Evolutionary conservation across 2,888 invertebrate species (phyloP).

Genomic region (Gisinianus flammeolus): DNA sequence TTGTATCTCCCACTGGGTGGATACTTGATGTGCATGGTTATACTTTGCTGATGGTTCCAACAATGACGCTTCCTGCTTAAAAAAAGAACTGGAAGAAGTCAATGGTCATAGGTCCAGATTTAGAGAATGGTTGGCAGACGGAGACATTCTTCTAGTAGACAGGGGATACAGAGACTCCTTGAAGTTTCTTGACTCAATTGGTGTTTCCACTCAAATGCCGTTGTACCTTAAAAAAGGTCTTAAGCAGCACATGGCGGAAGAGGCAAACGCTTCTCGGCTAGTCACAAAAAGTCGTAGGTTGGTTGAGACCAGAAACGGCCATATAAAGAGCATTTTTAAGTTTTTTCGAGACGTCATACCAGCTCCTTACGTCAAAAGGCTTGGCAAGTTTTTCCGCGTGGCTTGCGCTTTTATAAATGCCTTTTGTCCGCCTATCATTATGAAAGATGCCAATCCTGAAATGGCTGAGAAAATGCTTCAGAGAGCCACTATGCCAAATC

Average conservation of each 20-base stretch:
- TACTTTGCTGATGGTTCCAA: slow-evolving; percentile 13
- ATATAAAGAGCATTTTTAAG: slow-evolving; percentile 21
- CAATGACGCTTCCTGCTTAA: neutral
- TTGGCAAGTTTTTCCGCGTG: slow-evolving; percentile 30
- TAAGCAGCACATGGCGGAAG: slow-evolving; percentile 16
- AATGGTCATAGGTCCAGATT: neutral
- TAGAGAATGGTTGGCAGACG: neutral
- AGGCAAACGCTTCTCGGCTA: slow-evolving; percentile 16
- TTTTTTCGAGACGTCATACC: slow-evolving; percentile 5
- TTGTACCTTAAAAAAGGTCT: neutral
- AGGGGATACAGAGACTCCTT: slow-evolving; percentile 10
- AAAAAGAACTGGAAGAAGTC: neutral
- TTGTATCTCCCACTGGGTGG: neutral
- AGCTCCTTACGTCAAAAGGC: neutral
- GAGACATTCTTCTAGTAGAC: slow-evolving; percentile 16
- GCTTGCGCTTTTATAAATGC: slow-evolving; percentile 26
- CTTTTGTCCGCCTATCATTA: neutral
- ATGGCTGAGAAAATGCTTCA: neutral
- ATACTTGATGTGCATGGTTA: neutral
- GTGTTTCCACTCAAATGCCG: slow-evolving; percentile 13
- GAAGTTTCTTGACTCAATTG: neutral
- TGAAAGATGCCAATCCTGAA: neutral
- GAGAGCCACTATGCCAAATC: neutral
- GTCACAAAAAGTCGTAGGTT: slow-evolving; percentile 27
- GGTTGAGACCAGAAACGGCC: slow-evolving; percentile 31